Base-by-base conservation (phyloP, 2,797 vertebrate genomes). In the Helicolenus hilgendorfi region DNA sequence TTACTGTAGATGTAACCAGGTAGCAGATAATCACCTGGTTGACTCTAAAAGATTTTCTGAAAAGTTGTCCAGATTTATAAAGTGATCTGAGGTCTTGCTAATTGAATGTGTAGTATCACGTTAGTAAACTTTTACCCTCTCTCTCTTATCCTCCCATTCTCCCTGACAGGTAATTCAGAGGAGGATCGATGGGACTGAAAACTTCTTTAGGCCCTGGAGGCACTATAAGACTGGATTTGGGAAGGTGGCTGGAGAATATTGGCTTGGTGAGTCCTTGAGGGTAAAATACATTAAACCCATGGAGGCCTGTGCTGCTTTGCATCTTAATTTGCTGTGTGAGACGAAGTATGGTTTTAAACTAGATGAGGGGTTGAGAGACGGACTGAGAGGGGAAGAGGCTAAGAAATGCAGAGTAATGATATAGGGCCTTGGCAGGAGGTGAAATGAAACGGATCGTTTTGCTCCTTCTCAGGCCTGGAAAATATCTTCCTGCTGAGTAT, bases 171-270 rank as follows among this genome's bases (percentile, higher is more conserved):
- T 95, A 15, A 79, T 96, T 77, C 90, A 86, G 18, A 92, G 83
- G 58, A 92, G 92, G 84, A 7, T 89, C 14, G 91, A 96, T 60
- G 91, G 95, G 56, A 79, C 29, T 27, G 92, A 89, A 65, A 95
- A 73, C 74, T 93, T 95, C 89, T 92, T 33, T 87, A 92, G 94
- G 15, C 88, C 91, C 4, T 95, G 92, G 92, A 77, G 26, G 0
- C 68, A 83, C 9, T 95, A 95, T 55, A 93, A 90, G 62, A 24
- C 72, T 24, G 94, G 94, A 15, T 96, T 95, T 85, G 92, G 94
- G n/a, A 85, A 92, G 9, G 76, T 87, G 29, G 69, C 79, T 20
- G 92, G 92, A 81, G 94, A 96, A 62, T 92, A 94, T 45, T 95
- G 93, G 93, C 85, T 95, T 2, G 91, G 91, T 95, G 58, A 92